Conservation (phyloP, 2,797 vertebrate genomes). For the Enteromius trimaculatus region DNA sequence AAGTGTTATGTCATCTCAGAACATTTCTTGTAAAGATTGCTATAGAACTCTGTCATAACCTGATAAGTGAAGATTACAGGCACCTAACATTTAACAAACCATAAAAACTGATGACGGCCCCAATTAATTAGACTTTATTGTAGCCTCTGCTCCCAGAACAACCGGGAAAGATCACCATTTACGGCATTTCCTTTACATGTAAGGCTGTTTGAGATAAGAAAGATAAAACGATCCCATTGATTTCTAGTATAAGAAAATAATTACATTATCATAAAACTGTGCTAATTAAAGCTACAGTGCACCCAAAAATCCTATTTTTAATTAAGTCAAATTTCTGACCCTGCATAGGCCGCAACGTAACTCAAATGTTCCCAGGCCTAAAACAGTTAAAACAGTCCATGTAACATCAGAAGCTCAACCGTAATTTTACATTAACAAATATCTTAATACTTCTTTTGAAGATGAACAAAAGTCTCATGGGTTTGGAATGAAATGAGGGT, state of each 20-base stretch:
- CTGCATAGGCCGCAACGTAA: too few relatives aligned
- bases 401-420: too few relatives aligned
- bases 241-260: background rate
- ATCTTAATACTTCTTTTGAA: too few relatives aligned
- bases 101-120: slow-evolving; percentile 42
- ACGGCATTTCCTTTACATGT: background rate
- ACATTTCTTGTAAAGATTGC: background rate
- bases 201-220: slow-evolving; percentile 1
- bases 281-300: background rate
- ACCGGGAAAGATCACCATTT: slow-evolving; percentile 13
- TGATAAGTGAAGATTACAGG: slow-evolving; percentile 41
- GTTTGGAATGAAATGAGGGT: background rate
- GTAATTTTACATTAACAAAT: too few relatives aligned
- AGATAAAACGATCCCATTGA: background rate
- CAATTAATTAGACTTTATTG: slow-evolving; percentile 47
- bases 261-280: background rate
- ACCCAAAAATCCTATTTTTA: background rate
- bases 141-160: slow-evolving; percentile 45
- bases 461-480: too few relatives aligned
- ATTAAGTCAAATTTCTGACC: too few relatives aligned
- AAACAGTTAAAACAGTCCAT: too few relatives aligned
- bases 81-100: slow-evolving; percentile 23
- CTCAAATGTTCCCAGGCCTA: too few relatives aligned
- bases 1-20: background rate
- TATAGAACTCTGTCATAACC: background rate